Conservation (phyloP, 2,888 invertebrate species). For the Cerastoderma edule region DNA sequence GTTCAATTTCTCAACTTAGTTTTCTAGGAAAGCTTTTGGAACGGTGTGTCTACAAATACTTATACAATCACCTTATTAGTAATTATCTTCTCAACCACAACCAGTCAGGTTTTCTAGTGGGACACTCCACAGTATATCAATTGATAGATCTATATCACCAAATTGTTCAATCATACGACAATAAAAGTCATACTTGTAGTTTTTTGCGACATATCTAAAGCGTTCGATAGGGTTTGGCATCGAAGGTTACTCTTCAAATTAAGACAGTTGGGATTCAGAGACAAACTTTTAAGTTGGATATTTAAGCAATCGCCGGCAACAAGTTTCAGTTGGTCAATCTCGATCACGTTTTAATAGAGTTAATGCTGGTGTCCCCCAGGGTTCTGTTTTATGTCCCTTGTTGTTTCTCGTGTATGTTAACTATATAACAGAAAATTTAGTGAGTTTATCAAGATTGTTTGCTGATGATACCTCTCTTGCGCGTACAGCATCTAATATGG, state of each 20-base stretch:
- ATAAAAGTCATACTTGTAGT: constrained; percentile 26
- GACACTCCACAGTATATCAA: constrained; percentile 20
- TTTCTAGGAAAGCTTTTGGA: constrained; percentile 21
- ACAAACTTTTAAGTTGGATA: constrained; percentile 11
- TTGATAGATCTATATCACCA: constrained; percentile 26
- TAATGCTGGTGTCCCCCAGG: constrained; percentile 30
- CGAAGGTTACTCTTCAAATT: constrained; percentile 27
- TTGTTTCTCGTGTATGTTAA: constrained; percentile 39
- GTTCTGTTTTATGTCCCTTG: constrained; percentile 29
- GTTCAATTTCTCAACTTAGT: constrained; percentile 17
- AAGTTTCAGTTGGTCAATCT: too few species aligned
- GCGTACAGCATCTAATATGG: too few species aligned
- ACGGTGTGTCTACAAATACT: constrained; percentile 18
- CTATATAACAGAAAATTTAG: constrained; percentile 23
- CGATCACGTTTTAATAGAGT: too few species aligned
- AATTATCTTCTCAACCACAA: constrained; percentile 15
- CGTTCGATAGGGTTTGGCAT: constrained; percentile 37
- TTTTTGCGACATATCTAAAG: constrained; percentile 23
- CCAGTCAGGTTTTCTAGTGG: constrained; percentile 25
- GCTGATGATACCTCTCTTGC: constrained; percentile 37
- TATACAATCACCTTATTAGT: constrained; percentile 10
- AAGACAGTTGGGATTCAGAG: constrained; percentile 19
- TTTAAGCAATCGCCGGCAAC: background rate
- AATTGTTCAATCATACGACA: constrained; percentile 12
- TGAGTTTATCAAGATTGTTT: constrained; percentile 21